Base-by-base conservation (phyloP, 2,113 vertebrate genomes). In the Gila orcuttii region DNA sequence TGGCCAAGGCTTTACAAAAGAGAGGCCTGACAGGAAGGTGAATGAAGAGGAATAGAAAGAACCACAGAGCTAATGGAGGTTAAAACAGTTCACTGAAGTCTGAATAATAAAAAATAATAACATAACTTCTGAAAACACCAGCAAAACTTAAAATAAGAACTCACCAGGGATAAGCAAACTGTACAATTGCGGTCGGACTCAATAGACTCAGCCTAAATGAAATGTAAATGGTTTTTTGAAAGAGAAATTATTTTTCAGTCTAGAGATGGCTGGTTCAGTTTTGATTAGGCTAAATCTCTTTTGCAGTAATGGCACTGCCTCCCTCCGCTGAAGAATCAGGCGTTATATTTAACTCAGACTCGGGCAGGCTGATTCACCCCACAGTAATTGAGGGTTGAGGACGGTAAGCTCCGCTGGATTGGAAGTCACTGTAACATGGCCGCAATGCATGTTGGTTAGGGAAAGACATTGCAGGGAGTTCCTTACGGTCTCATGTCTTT, bases 341-440 rank as follows among this genome's bases (percentile, higher is more conserved):
- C 50, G 39, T 90, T 90, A 91, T 90, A 91, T 93, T 93, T 92
- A 93, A 92, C 91, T 89, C 89, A 81, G 90, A 90, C 73, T 79
- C 79, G 84, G 87, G 89, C 89, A 89, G 87, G 83, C 90, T 81
- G 50, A 89, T 73, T 83, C 89, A 85, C 85, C 86, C 90, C 10
- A 83, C 69, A 85, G 91, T 93, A 94, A 94, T 92, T 93, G 91
- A 92, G 88, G 88, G 83, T 83, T 90, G 86, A 80, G 42, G 83
- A 87, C 78, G 87, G 88, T 90, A 90, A 93, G 91, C 92, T 91
- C 78, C 82, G 89, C 64, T 85, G 78, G 88, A 86, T 79, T 88
- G 87, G 83, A 90, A 91, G 85, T 91, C 80, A 88, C 91, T 90
- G 89, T 71, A 71, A 80, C 13, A 17, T 17, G 28, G 64, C 64